Percentiles rank a stretch among this genome's conserved stretches.
phyloP scores from a whole-genome alignment of 92 coral and sea anemone species.

The Desmophyllum pertusum region DNA sequence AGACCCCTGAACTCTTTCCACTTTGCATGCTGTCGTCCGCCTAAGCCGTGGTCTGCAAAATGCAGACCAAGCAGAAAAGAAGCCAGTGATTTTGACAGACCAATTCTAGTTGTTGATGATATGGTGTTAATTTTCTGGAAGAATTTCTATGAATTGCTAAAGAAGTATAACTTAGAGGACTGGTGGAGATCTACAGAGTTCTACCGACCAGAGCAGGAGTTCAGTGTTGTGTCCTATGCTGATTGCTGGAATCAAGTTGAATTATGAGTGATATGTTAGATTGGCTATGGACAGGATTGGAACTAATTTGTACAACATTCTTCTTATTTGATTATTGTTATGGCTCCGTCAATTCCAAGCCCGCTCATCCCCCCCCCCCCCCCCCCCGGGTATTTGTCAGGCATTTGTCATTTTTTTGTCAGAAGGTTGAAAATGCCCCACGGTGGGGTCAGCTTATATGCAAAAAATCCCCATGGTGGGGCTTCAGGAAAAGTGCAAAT shows the following conservation, averaged over 20 bases:
- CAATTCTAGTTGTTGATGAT: conserved; percentile 53
- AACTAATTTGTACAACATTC: too few relatives aligned
- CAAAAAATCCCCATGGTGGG: too few relatives aligned
- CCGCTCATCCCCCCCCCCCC: too few relatives aligned
- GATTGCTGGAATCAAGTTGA: conserved; percentile 43
- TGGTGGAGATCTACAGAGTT: conserved; percentile 85
- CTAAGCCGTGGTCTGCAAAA: conserved; percentile 76
- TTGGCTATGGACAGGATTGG: not conserved
- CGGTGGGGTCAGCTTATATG: too few relatives aligned
- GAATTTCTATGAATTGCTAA: conserved; percentile 62
- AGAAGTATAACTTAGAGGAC: conserved; percentile 51
- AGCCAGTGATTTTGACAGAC: conserved; percentile 56
- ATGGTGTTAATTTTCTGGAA: conserved; percentile 76
- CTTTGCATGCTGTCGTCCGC: conserved; percentile 75
- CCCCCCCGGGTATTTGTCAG: too few relatives aligned
- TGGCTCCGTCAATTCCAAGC: too few relatives aligned
- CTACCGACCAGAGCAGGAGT: conserved; percentile 59
- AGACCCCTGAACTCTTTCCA: conserved; percentile 80
- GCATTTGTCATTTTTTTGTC: too few relatives aligned
- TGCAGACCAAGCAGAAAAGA: conserved; percentile 77
- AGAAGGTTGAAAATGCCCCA: too few relatives aligned
- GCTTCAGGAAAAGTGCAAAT: too few relatives aligned
- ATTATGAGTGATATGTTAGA: not conserved
- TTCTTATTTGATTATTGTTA: too few relatives aligned
- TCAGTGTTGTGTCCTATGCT: conserved; percentile 45